phyloP scores from a whole-genome alignment of 1,140 invertebrate genomes.

The Anoplolepis gracilipes region DNA sequence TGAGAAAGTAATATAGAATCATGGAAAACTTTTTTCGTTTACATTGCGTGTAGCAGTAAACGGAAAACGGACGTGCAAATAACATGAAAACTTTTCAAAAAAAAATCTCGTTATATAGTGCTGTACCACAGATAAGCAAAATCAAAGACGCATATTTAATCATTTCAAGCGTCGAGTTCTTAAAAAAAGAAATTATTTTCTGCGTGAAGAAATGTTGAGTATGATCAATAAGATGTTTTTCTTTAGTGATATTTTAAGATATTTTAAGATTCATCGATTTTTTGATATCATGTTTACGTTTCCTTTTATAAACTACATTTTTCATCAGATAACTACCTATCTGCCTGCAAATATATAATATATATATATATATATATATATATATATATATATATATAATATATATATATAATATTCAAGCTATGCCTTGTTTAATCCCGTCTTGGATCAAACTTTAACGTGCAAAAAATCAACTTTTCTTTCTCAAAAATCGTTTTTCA shows the following conservation, averaged over 20 bases:
- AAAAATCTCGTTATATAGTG: not conserved
- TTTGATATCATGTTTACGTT: not conserved
- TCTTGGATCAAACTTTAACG: not conserved
- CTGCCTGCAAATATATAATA: not conserved
- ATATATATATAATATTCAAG: not conserved
- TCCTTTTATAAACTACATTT: not conserved
- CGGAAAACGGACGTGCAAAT: conserved; percentile 33
- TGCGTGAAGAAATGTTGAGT: not conserved
- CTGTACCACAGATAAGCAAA: not conserved
- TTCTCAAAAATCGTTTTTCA: not conserved
- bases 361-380: no score
- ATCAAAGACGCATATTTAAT: not conserved
- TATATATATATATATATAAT: no score
- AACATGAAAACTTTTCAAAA: conserved; percentile 12
- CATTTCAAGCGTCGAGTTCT: not conserved
- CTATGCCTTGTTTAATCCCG: not conserved
- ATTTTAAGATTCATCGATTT: not conserved
- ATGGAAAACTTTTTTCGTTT: conserved; percentile 38
- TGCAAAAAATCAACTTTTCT: conserved; percentile 7
- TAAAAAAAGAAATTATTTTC: conserved; percentile 13
- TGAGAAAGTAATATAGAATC: conserved; percentile 50
- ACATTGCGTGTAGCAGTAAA: conserved; percentile 12
- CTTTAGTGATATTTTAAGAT: conserved; percentile 8
- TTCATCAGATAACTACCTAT: conserved; percentile 7
- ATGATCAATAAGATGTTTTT: not conserved